Conservation (phyloP, 2,113 vertebrate species). For the Oophaga pumilio region DNA sequence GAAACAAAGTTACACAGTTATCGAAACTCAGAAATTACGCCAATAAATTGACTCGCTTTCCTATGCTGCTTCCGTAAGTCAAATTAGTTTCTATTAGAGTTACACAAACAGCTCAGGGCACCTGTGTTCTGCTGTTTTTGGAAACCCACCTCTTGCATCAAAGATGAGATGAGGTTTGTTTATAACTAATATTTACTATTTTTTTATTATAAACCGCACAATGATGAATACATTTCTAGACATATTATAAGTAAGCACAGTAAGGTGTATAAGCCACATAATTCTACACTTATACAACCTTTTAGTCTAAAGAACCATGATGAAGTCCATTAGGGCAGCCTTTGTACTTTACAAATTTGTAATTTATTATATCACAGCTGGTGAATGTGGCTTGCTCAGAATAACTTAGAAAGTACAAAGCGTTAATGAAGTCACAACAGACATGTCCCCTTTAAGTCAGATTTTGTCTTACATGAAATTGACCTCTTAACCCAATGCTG, state of each 20-base stretch:
- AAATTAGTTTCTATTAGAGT: no score
- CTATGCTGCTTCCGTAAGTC: no score
- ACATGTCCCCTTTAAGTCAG: neutral
- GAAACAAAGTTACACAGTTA: no score
- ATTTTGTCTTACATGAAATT: neutral
- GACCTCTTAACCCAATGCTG: constrained; percentile 27
- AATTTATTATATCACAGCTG: constrained; percentile 45
- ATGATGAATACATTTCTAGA: neutral
- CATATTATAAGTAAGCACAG: neutral
- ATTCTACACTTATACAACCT: neutral
- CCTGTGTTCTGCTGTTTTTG: no score
- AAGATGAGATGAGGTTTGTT: no score
- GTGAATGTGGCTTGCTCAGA: neutral
- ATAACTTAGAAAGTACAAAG: neutral
- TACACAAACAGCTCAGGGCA: no score
- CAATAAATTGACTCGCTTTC: no score
- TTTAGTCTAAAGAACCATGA: neutral
- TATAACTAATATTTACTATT: neutral
- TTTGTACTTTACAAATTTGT: neutral
- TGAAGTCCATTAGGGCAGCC: neutral
- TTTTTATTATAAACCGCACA: neutral
- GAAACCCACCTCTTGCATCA: no score
- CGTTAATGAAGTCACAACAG: constrained; percentile 22
- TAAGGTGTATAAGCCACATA: neutral
- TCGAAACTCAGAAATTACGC: no score